Base-by-base conservation (phyloP, 1,140 invertebrate species). In the Drusus annulatus region DNA sequence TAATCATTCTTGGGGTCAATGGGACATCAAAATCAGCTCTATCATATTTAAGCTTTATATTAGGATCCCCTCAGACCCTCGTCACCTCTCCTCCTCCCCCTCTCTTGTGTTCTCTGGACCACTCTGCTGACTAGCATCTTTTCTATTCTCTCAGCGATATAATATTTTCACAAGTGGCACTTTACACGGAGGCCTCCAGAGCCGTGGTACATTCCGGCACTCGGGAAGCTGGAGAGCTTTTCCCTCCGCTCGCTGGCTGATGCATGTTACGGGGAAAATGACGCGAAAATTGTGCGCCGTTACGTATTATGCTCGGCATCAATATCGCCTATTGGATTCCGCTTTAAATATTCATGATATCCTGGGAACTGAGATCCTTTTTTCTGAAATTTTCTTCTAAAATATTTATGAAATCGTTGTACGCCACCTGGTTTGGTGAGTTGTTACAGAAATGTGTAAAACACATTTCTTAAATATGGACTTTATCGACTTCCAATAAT, bases 161-260 rank as follows among this genome's bases (percentile, higher is more conserved):
- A 80, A 80, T 80, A 80, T 80, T 80, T 80, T 76, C 79, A 80
- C 69, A 80, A 80, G 79, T 80, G 73, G 19, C 79, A 80, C 79
- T 80, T 80, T 68, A 52, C 71, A 76, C 69, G 60, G 62, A 75
- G 56, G 58, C 79, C 69, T 73, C 19, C 63, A 36, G 45, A 31
- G 63, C 65, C 69, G 25, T 63, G 21, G 71, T 69, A 69, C 23
- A 51, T 65, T 68, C 74, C 71, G 52, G 23, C 19, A 21, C 60
- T 60, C n/a, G 50, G 21, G 19, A n/a, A 13, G 36, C 36, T 56
- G 10, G n/a, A 74, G 76, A 31, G 69, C 7, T 62, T 62, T 79
- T 62, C 58, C 45, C 56, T n/a, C 36, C 28, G 5, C 17, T 28
- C 45, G 7, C 28, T 15, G 31, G 21, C 60, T 56, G 45, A 23